Evolutionary conservation across 2,113 vertebrate genomes (phyloP).

Genomic region (Dasyurus viverrinus): DNA sequence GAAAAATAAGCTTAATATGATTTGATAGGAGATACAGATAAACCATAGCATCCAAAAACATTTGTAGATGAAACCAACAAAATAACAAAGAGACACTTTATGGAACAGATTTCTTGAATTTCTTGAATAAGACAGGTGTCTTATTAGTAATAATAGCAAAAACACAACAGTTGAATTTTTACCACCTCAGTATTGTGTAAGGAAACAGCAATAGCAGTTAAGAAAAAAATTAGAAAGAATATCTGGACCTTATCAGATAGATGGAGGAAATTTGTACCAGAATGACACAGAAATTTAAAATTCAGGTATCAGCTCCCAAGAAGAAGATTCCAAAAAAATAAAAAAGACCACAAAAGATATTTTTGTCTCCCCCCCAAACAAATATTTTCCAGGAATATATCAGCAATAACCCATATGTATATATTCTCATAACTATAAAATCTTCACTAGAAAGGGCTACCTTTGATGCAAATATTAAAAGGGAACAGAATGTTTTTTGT

Average conservation of each 20-base stretch:
- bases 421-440: background rate
- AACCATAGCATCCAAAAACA: background rate
- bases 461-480: background rate
- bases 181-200: background rate
- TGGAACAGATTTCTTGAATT: background rate
- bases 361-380: background rate
- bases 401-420: background rate
- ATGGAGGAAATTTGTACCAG: background rate
- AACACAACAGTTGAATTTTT: background rate
- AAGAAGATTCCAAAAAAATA: background rate
- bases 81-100: background rate
- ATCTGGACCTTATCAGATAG: background rate
- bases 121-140: too few relatives aligned
- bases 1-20: background rate
- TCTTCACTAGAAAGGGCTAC: background rate
- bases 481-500: background rate
- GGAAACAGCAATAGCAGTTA: background rate
- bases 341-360: background rate
- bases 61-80: background rate
- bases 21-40: background rate
- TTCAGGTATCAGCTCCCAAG: background rate
- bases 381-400: background rate
- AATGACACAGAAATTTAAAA: background rate
- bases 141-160: background rate
- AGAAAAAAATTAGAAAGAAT: background rate